Base-by-base conservation (phyloP, 2,797 vertebrate genomes). In the Danionella dracula region DNA sequence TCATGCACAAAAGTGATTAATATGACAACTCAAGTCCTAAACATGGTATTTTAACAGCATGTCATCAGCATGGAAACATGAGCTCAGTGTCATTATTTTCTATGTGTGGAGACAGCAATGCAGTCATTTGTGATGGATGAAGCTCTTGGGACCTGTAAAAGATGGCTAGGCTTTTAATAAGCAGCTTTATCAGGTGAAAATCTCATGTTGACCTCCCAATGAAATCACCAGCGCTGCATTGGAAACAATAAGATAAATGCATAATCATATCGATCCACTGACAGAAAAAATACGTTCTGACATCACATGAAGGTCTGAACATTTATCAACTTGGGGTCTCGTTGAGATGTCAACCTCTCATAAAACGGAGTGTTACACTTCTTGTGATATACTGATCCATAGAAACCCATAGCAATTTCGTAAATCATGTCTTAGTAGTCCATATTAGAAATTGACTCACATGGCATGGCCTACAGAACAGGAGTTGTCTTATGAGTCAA, bases 191-290 rank as follows among this genome's bases (percentile, higher is more conserved):
- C 48, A 42, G 40, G 67, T 58, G 42, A 61, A 53, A 9, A 54
- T 23, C 10, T 49, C 20, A 37, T 29, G 38, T 60, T 54, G 17
- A 74, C 68, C 62, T 42, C 45, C 15, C 21, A 51, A 29, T 61
- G 8, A 56, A 38, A 19, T 53, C 61, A 46, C 38, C 27, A 4
- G 19, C 19, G 23, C 40, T 41, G 21, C 53, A 62, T 27, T 27
- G 27, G 20, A 53, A 56, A 50, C 34, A 49, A 68, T 51, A 32
- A 60, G 48, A 55, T 27, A 51, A 68, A 58, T 64, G 31, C 40
- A 62, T 56, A 57, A 76, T 70, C 37, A 19, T 53, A 72, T 72
- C 16, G 61, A 75, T 69, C 38, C 44, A 27, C 12, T 41, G 29
- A 45, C 29, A 15, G 21, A 59, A 55, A 40, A 65, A 48, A 65